phyloP scores from a whole-genome alignment of 2,797 vertebrate genomes.

The Hyperoplus lanceolatus region DNA sequence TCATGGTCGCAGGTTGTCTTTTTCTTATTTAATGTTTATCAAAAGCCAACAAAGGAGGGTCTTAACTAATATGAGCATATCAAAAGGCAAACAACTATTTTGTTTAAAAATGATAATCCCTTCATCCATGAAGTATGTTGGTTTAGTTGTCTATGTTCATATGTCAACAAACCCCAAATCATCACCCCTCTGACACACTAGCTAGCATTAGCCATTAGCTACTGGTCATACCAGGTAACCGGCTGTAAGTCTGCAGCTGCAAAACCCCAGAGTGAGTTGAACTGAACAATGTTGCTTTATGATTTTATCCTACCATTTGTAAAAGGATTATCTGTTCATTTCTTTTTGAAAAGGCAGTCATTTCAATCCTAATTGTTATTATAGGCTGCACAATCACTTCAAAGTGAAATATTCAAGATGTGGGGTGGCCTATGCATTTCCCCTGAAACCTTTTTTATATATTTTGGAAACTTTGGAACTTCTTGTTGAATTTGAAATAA shows the following conservation, averaged over 20 bases:
- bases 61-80: not conserved
- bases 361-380: not conserved
- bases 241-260: not conserved
- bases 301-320: not conserved
- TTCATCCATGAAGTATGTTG: not conserved
- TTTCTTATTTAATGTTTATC: not conserved
- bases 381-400: not conserved
- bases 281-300: not conserved
- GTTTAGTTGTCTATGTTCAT: not conserved
- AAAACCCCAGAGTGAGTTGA: not conserved
- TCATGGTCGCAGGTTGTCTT: not conserved
- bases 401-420: not conserved
- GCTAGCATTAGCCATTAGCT: not conserved
- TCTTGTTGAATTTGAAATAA: not conserved
- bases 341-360: not conserved
- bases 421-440: not conserved
- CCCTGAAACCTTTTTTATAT: not conserved
- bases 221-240: not conserved
- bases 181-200: not conserved
- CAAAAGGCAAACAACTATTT: not conserved
- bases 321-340: not conserved
- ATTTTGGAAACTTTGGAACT: not conserved
- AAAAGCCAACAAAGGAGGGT: not conserved
- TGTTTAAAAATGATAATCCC: not conserved
- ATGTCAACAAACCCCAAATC: not conserved